Evolutionary conservation across 2,797 vertebrate species (phyloP).

Genomic region (Oreochromis grahami): DNA sequence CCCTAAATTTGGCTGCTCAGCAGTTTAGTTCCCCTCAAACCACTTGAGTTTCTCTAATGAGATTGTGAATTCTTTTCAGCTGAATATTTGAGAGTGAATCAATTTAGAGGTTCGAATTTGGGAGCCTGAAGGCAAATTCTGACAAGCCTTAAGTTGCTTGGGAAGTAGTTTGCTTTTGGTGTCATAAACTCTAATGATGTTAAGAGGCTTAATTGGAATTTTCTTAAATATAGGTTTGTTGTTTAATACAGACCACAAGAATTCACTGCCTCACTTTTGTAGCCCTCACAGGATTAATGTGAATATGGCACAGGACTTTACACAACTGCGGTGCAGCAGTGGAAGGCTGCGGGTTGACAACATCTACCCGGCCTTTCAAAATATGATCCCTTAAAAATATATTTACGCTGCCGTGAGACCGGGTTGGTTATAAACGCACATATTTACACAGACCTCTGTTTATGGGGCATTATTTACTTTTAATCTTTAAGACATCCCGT

Average conservation of each 20-base stretch:
- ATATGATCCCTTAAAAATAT: constrained; percentile 33
- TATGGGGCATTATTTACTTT: constrained; percentile 1
- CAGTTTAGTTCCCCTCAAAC: constrained; percentile 40
- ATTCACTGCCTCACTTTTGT: constrained; percentile 32
- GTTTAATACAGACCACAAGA: constrained; percentile 66
- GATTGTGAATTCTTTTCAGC: constrained; percentile 66
- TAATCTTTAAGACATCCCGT: neutral
- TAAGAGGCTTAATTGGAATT: constrained; percentile 64
- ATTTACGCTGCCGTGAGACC: neutral
- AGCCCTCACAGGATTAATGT: constrained; percentile 43
- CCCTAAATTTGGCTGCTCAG: constrained; percentile 34
- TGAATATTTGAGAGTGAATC: constrained; percentile 48
- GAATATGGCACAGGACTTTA: constrained; percentile 38
- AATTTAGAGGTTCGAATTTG: constrained; percentile 62
- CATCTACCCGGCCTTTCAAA: constrained; percentile 19
- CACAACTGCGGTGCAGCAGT: constrained; percentile 28
- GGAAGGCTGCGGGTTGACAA: constrained; percentile 37
- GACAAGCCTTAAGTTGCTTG: constrained; percentile 52
- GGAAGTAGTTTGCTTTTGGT: constrained; percentile 64
- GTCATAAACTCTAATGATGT: constrained; percentile 76
- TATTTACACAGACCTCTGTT: neutral
- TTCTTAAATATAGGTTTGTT: constrained; percentile 66
- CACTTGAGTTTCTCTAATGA: constrained; percentile 58
- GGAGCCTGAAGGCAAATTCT: constrained; percentile 60
- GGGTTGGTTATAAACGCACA: neutral